Evolutionary conservation across 2,797 vertebrate genomes (phyloP).

Genomic region (Neosilurus mollespiculum): DNA sequence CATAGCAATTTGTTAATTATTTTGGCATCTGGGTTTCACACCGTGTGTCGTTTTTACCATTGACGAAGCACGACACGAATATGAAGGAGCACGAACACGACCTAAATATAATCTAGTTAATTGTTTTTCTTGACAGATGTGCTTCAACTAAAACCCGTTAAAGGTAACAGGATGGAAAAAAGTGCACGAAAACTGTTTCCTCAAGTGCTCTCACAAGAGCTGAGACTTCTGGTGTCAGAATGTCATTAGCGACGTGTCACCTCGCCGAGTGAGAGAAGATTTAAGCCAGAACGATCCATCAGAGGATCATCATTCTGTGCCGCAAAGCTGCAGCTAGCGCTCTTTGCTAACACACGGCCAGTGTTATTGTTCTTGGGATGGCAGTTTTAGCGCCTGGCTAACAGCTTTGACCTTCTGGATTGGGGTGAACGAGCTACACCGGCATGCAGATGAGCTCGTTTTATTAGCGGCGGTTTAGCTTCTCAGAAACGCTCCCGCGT

Average conservation of each 20-base stretch:
- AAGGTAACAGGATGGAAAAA: neutral
- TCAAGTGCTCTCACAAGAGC: neutral
- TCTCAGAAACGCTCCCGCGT: neutral
- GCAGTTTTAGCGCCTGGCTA: constrained; percentile 31
- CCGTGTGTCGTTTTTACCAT: neutral
- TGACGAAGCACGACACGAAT: neutral
- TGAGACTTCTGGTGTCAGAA: neutral
- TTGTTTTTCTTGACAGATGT: too few species aligned
- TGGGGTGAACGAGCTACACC: neutral
- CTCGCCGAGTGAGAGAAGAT: neutral
- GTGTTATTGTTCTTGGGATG: constrained; percentile 6
- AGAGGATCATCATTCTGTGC: neutral
- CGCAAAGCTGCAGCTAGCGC: neutral
- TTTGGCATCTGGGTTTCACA: neutral
- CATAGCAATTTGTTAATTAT: neutral
- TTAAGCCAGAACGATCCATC: constrained; percentile 10
- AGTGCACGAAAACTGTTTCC: too few species aligned
- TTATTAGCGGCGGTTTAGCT: neutral
- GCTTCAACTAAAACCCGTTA: neutral
- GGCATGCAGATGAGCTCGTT: neutral
- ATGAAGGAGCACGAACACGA: neutral
- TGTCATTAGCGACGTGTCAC: neutral
- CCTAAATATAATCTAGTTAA: neutral
- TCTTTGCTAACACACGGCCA: neutral
- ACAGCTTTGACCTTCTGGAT: constrained; percentile 13